Evolutionary conservation across 2,888 invertebrate genomes (phyloP), one percentile per base, ranked within the genome.

Genomic region (Tillus elongatus): DNA sequence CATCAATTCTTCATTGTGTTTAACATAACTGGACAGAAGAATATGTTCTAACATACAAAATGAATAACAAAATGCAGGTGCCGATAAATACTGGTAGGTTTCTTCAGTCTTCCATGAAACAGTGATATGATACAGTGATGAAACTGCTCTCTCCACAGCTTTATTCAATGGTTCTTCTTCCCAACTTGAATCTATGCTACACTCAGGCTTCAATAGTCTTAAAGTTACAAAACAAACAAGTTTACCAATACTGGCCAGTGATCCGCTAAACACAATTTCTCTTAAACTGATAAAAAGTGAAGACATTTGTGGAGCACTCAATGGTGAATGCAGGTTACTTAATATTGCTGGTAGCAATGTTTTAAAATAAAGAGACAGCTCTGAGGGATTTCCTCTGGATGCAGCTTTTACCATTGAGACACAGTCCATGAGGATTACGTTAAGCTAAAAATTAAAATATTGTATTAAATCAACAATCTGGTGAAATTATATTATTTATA

Each of bases 1-100:
- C 41, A 82, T 67, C 42, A 78, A 66, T 16, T 68, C 66, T 36
- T 69, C 73, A 54, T 73, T 74, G 42, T 66, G 69, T 42, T 66
- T 67, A 13, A 70, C 68, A 15, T 59, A 53, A 35, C 61, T 57
- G 1, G 69, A 66, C 4, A 69, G 52, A 29, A 77, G 52, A 47
- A 79, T 76, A 36, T 73, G 68, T 51, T 77, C 78, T 3, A 93
- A 62, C 50, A 92, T 72, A 9, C 85, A 82, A 63, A 90, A 92
- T 8, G 77, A 71, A 57, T 85, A 93, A 51, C 83, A 82, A 67
- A 91, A 89, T 1, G 82, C 81, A 2, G 89, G 80, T 1, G 82
- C 81, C 1, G 74, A 72, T 49, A 83, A 72, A 50, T 68, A 62
- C 15, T 63, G 41, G 11, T 27, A 30, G 3, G 15, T 36, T n/a